Conservation (phyloP, 2,888 invertebrate species). For the Clepsis dumicolana region DNA sequence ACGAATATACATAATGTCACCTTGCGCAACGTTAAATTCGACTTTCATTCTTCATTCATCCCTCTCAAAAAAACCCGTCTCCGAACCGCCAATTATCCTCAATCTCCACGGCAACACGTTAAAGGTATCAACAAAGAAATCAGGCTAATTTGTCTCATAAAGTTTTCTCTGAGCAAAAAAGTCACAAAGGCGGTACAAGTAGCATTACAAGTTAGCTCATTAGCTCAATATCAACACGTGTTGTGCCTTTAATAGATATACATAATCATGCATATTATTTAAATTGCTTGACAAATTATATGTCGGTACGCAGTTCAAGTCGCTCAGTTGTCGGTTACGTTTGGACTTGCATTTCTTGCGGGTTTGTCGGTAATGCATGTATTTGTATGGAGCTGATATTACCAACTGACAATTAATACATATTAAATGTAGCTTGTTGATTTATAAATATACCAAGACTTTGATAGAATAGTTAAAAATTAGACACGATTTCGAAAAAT, state of each 20-base stretch:
- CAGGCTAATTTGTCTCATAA: conserved; percentile 36
- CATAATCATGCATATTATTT: conserved; percentile 84
- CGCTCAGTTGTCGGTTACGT: conserved; percentile 79
- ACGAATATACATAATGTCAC: too few relatives aligned
- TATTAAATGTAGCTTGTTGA: too few relatives aligned
- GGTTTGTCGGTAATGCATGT: conserved; percentile 59
- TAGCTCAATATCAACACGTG: conserved; percentile 82
- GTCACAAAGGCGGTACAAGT: conserved; percentile 55
- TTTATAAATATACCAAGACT: too few relatives aligned
- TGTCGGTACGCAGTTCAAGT: conserved; percentile 75
- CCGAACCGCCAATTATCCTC: conserved; percentile 13
- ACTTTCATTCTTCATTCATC: not conserved
- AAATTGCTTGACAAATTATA: conserved; percentile 85
- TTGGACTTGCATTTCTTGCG: conserved; percentile 78
- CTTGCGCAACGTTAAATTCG: too few relatives aligned
- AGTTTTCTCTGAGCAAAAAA: conserved; percentile 61
- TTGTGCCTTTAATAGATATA: conserved; percentile 82
- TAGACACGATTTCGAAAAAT: too few relatives aligned
- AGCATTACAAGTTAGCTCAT: conserved; percentile 71
- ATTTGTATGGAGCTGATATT: conserved; percentile 59
- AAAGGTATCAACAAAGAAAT: conserved; percentile 34
- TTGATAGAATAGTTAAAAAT: too few relatives aligned
- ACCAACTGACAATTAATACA: conserved; percentile 41
- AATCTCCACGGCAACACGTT: conserved; percentile 28
- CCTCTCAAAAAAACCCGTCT: not conserved